These are phyloP conservation scores for Lepetodrilus schrolli DNA, from an alignment of 2,888 invertebrate species.

Conservation along the genomic window DNA sequence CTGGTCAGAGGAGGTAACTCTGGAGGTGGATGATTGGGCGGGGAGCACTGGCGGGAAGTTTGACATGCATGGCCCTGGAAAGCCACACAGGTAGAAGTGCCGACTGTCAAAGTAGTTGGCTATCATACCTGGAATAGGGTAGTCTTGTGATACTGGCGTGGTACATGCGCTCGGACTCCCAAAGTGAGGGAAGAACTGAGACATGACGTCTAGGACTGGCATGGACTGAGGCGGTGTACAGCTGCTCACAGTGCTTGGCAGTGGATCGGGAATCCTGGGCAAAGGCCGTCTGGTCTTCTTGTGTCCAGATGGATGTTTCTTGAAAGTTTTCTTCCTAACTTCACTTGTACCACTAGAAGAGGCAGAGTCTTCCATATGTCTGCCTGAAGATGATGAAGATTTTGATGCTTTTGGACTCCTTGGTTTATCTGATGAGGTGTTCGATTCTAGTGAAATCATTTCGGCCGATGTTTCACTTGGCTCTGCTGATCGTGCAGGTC, in stretches of 20 bases:
- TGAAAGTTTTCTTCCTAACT: conserved; percentile 39
- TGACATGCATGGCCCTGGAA: background rate
- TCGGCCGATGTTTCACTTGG: background rate
- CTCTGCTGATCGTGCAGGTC: background rate
- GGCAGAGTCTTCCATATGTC: background rate
- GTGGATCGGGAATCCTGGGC: conserved; percentile 40
- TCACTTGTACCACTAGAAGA: background rate
- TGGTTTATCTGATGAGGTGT: background rate
- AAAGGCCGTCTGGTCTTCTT: conserved; percentile 50
- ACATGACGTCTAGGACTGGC: background rate
- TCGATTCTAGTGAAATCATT: background rate
- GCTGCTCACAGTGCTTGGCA: conserved; percentile 39
- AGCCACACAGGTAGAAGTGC: background rate
- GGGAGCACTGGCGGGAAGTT: background rate
- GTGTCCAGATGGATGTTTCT: conserved; percentile 70
- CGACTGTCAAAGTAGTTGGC: background rate
- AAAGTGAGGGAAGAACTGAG: background rate
- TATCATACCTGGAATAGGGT: conserved; percentile 10
- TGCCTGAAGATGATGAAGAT: background rate
- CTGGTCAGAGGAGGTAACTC: background rate
- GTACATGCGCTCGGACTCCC: no score
- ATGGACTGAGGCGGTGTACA: conserved; percentile 26
- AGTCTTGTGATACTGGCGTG: background rate
- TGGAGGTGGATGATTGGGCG: background rate
- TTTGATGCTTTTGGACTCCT: background rate